These are phyloP conservation scores for Conus canariensis DNA, from an alignment of 2,888 invertebrate genomes.

Conservation along the genomic window DNA sequence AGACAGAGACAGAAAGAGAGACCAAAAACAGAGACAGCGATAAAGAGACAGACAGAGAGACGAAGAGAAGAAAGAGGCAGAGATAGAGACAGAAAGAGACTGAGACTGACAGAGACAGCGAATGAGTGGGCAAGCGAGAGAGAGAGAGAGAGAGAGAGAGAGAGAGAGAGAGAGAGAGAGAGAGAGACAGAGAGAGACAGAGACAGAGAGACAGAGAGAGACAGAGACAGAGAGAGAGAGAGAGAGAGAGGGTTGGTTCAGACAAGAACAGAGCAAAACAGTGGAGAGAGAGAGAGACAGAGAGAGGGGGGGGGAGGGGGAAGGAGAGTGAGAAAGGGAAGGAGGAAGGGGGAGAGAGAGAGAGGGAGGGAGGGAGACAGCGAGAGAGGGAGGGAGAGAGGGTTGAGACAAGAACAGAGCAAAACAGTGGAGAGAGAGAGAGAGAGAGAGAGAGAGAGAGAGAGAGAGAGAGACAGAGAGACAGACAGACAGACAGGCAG, in stretches of 20 bases:
- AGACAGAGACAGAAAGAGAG: not conserved
- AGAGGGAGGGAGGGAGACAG: not conserved
- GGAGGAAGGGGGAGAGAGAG: not conserved
- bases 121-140: not conserved
- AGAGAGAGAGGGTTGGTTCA: not conserved
- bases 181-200: not conserved
- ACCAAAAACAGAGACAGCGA: not conserved
- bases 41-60: not conserved
- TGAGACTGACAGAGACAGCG: not conserved
- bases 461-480: slow-evolving; percentile 23
- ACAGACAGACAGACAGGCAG: too few relatives aligned
- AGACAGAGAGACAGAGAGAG: slow-evolving; percentile 11
- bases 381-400: slow-evolving; percentile 1
- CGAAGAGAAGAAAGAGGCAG: not conserved
- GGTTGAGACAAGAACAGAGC: not conserved
- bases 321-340: not conserved
- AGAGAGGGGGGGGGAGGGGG: not conserved
- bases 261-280: not conserved
- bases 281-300: not conserved
- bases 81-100: not conserved
- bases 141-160: not conserved
- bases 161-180: not conserved
- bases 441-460: slow-evolving; percentile 7
- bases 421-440: not conserved
- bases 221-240: slow-evolving; percentile 6